Base-by-base conservation (phyloP, 2,113 vertebrate species). In the Nipponia nippon region DNA sequence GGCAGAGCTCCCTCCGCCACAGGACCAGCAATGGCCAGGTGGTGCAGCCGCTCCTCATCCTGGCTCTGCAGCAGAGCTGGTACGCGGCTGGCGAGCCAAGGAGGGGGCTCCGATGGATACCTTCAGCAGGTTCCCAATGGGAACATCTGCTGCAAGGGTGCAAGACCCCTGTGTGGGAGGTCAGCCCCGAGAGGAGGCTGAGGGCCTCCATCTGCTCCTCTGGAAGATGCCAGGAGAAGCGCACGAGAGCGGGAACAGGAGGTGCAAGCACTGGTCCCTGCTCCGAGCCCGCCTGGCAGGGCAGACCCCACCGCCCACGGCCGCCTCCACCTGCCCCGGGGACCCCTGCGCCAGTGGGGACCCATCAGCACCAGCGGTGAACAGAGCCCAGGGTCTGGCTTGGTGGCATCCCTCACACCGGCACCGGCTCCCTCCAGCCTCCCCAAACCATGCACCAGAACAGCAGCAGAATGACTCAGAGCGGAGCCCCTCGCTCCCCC, bases 1-100 rank as follows among this genome's bases (percentile, higher is more conserved):
- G 13, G 47, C 0, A 4, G 56, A 91, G 65, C 5, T 73, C 50
- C 42, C 79, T 61, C 34, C 0, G 0, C 55, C 13, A 0, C 0
- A 7, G 61, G 65, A 30, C 19, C 0, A 0, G 71, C 1, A 1
- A 27, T 8, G 76, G 49, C 52, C 2, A 0, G 3, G 2, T 0
- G 0, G 14, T 15, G 58, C 18, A 49, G 73, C 19, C 10, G 2
- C 40, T 21, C 19, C 89, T 50, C 38, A 8, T 9, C 70, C 38
- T 12, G 13, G 26, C 30, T 30, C 78, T 83, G 83, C 89, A 62
- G 46, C 86, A 79, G 55, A 49, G 6, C 71, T 38, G 25, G 47
- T 34, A 25, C 25, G 61, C 56, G 30, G 49, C 7, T 5, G 2
- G 16, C 0, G 0, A 65, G 34, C 22, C 15, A 13, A 42, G 49